These are phyloP conservation scores for Polymixis lichenea DNA, from an alignment of 2,888 invertebrate species.

Conservation along the genomic window DNA sequence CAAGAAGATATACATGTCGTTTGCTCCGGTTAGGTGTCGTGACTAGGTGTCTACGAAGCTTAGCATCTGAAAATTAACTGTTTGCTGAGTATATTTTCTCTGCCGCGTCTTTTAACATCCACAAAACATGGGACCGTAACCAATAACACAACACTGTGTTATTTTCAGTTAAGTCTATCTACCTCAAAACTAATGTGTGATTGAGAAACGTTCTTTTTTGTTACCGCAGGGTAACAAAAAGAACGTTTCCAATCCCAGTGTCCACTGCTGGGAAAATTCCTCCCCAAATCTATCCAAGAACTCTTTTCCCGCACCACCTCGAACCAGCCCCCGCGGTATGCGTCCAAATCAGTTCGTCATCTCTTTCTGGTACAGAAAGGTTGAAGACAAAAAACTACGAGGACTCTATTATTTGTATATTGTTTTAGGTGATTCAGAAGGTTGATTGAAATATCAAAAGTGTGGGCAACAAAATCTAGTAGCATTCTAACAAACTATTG, in stretches of 20 bases:
- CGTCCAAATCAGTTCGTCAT: too few species aligned
- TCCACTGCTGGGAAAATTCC: too few species aligned
- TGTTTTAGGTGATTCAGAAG: not conserved
- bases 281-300: too few species aligned
- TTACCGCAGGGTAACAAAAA: too few species aligned
- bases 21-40: not conserved
- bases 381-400: not conserved
- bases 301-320: too few species aligned
- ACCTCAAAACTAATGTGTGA: too few species aligned
- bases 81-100: not conserved
- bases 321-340: too few species aligned
- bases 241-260: too few species aligned
- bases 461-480: not conserved
- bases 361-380: too few species aligned
- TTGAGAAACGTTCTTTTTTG: too few species aligned
- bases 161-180: too few species aligned
- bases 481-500: not conserved
- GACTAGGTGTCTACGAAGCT: not conserved
- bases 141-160: not conserved
- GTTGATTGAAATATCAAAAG: too few species aligned
- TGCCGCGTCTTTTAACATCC: not conserved
- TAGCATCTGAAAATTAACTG: not conserved
- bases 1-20: not conserved
- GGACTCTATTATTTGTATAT: not conserved
- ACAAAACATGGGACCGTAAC: not conserved